Base-by-base conservation (phyloP, 2,888 invertebrate genomes). In the Cheilosia impressa region DNA sequence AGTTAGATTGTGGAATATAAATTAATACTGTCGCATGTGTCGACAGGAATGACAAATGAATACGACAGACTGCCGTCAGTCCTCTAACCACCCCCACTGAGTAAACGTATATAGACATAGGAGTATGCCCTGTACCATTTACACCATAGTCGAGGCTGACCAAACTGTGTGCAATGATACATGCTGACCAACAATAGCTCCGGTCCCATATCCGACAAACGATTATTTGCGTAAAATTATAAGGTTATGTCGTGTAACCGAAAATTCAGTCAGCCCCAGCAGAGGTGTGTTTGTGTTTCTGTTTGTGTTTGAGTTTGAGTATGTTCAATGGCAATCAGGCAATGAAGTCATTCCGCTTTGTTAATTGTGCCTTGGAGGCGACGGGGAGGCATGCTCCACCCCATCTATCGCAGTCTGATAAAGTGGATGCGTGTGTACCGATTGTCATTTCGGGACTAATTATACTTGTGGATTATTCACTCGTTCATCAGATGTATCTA, bases 31-130 rank as follows among this genome's bases (percentile, higher is more conserved):
- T 85, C 79, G 76, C 71, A 79, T 66, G 84, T 85, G 84, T 76
- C 80, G 84, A 85, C 76, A 85, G 84, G 53, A 85, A 76, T 76
- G 84, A 80, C 80, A 85, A 85, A 80, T 85, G 80, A 76, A 60
- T 65, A 75, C 75, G 69, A 69, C 75, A 47, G 69, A 80, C 62
- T 71, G 55, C 19, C 62, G 58, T 60, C 57, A 69, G 19, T 22
- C 27, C 27, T 27, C 38, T 9, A 22, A 17, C 41, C 43, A 41
- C 4, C 31, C 34, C 31, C 41, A 38, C 47, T 57, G 60, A 43
- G 50, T 52, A 77, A 69, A 68, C 62, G 69, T 34, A 10, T 34
- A 34, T 2, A 9, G 9, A 31, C 2, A 2, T 31, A 31, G 31
- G 31, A 7, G 31, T 31, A 9, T 9, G 9, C 9, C 31, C 31